phyloP scores from a whole-genome alignment of 2,797 vertebrate species.

The Sparidentex hasta region DNA sequence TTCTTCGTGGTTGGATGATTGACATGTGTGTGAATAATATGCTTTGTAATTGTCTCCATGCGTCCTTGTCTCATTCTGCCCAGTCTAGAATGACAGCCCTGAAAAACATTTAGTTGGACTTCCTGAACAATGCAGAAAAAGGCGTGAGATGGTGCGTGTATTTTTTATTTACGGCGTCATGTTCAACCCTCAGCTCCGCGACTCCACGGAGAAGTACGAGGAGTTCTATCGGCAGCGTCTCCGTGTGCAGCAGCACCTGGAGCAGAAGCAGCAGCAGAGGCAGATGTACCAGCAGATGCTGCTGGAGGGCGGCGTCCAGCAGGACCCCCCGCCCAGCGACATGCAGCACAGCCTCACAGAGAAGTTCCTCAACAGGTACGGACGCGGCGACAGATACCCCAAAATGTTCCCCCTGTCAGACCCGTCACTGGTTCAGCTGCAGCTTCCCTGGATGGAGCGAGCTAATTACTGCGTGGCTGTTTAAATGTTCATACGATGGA shows the following conservation, averaged over 20 bases:
- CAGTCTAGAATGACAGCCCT: background rate
- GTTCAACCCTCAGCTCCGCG: conserved; percentile 86
- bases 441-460: background rate
- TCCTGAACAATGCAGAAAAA: background rate
- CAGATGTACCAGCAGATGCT: conserved; percentile 99
- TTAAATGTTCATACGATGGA: conserved; percentile 25
- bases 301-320: conserved; percentile 96
- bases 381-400: background rate
- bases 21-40: background rate
- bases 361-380: conserved; percentile 96
- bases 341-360: conserved; percentile 97
- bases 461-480: conserved; percentile 22
- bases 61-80: background rate
- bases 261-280: conserved; percentile 97
- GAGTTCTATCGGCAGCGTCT: conserved; percentile 96
- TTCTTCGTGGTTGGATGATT: background rate
- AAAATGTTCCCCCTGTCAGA: background rate
- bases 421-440: conserved; percentile 35
- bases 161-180: background rate
- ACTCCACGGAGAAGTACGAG: conserved; percentile 97
- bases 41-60: background rate
- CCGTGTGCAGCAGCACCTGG: conserved; percentile 97
- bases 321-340: conserved; percentile 89
- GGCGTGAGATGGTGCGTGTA: background rate
- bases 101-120: background rate